Evolutionary conservation across 2,113 vertebrate genomes (phyloP).

Genomic region (Clinocottus analis): DNA sequence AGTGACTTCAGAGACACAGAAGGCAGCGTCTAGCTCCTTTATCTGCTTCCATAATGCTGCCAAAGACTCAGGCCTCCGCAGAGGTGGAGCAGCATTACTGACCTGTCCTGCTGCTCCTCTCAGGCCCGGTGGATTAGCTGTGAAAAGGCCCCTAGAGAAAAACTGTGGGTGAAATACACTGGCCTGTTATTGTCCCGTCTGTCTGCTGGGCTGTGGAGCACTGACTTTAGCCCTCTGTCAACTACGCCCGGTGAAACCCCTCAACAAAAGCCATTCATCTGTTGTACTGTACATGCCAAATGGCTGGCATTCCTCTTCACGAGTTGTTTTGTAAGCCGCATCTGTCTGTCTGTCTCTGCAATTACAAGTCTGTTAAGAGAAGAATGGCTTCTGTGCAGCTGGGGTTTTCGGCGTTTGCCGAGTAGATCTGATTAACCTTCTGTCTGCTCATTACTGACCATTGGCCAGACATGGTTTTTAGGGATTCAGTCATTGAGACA

Average conservation of each 20-base stretch:
- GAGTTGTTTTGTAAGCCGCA: slow-evolving; percentile 78
- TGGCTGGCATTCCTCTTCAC: slow-evolving; percentile 77
- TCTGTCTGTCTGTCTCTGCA: slow-evolving; percentile 77
- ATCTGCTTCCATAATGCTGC: slow-evolving; percentile 74
- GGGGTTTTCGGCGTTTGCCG: slow-evolving; percentile 70
- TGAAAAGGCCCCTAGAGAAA: slow-evolving; percentile 80
- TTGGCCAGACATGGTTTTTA: slow-evolving; percentile 56
- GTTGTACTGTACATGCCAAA: slow-evolving; percentile 80
- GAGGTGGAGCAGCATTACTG: slow-evolving; percentile 78
- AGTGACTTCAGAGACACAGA: slow-evolving; percentile 74
- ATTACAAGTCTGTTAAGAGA: slow-evolving; percentile 78
- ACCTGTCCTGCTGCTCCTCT: slow-evolving; percentile 79
- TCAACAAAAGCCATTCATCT: slow-evolving; percentile 82
- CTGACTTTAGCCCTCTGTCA: slow-evolving; percentile 80
- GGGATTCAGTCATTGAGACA: slow-evolving; percentile 49
- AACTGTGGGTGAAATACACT: slow-evolving; percentile 74
- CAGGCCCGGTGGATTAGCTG: slow-evolving; percentile 77
- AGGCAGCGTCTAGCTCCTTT: slow-evolving; percentile 75
- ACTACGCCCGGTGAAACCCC: slow-evolving; percentile 72
- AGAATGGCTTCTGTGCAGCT: slow-evolving; percentile 79
- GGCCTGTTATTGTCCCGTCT: slow-evolving; percentile 78
- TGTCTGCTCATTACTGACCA: slow-evolving; percentile 72
- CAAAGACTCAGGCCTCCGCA: slow-evolving; percentile 70
- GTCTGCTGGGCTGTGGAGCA: slow-evolving; percentile 70
- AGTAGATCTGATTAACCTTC: slow-evolving; percentile 78